These are phyloP conservation scores for Dermatophagoides farinae DNA, from an alignment of 1,140 invertebrate genomes.

Conservation along the genomic window DNA sequence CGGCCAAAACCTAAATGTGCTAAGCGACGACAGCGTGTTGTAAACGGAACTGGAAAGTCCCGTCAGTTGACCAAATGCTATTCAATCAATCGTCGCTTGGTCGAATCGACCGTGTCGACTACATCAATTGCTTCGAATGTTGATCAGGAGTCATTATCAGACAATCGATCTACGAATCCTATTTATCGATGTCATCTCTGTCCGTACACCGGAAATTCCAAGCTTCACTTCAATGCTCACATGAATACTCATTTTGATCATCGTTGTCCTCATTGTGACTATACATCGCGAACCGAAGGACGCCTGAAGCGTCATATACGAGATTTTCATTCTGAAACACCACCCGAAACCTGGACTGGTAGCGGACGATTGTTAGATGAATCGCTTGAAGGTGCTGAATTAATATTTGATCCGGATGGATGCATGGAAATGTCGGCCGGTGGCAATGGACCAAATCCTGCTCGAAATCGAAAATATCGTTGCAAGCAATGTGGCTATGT, in stretches of 20 bases:
- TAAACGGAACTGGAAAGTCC: neutral
- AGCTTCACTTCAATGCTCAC: slow-evolving; percentile 30
- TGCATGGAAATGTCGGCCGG: neutral
- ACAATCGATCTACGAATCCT: neutral
- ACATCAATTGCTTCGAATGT: neutral
- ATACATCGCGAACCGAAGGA: slow-evolving; percentile 35
- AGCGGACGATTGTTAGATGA: neutral
- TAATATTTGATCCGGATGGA: neutral
- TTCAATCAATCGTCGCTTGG: slow-evolving; percentile 1
- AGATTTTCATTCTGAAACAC: slow-evolving; percentile 27
- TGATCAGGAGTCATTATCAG: too few species aligned
- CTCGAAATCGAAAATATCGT: slow-evolving; percentile 35
- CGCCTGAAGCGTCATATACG: slow-evolving; percentile 36
- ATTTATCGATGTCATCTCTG: slow-evolving; percentile 24
- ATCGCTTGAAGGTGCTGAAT: neutral
- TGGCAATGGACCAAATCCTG: slow-evolving; percentile 5
- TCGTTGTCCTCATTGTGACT: slow-evolving; percentile 35
- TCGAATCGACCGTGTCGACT: slow-evolving; percentile 11
- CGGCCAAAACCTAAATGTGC: neutral
- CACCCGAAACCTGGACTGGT: slow-evolving; percentile 19
- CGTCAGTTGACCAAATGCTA: neutral
- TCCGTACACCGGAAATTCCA: slow-evolving; percentile 23
- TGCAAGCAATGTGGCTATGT: slow-evolving; percentile 79
- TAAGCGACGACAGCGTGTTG: neutral
- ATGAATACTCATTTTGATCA: slow-evolving; percentile 33